These are phyloP conservation scores for Hybos culiciformis DNA, from an alignment of 2,888 invertebrate genomes.

Conservation along the genomic window DNA sequence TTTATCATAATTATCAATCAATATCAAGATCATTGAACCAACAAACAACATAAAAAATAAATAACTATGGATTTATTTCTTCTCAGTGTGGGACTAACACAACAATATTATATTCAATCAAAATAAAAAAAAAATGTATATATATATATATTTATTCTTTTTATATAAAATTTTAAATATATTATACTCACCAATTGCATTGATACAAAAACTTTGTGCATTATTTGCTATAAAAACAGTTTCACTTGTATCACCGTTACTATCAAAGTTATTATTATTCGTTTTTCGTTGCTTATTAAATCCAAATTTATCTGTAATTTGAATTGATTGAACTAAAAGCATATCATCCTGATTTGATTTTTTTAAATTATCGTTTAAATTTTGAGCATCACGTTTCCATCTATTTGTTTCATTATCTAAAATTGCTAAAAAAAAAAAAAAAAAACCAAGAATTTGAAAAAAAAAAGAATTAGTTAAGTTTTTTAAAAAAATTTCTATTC, in stretches of 20 bases:
- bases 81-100: too few relatives aligned
- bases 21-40: too few relatives aligned
- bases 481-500: too few relatives aligned
- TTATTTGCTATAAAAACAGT: conserved; percentile 52
- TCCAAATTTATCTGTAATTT: conserved; percentile 85
- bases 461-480: background rate
- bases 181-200: conserved; percentile 32
- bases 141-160: background rate
- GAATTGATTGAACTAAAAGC: conserved; percentile 78
- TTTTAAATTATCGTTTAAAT: background rate
- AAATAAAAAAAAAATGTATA: background rate
- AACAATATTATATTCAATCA: too few relatives aligned
- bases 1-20: too few relatives aligned
- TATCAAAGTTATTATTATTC: too few relatives aligned
- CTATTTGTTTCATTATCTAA: conserved; percentile 14
- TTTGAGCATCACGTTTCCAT: conserved; percentile 22
- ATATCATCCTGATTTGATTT: conserved; percentile 48
- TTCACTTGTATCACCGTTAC: conserved; percentile 42
- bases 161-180: background rate
- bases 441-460: background rate
- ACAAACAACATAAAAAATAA: too few relatives aligned
- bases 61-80: too few relatives aligned
- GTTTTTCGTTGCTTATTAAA: conserved; percentile 55
- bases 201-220: conserved; percentile 37
- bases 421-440: background rate